A percentile compares a stretch with the other conserved stretches of the same genome.
Conservation (phyloP, 37 sponge, comb jelly and placozoan genomes). For the Oscarella lobularis region DNA sequence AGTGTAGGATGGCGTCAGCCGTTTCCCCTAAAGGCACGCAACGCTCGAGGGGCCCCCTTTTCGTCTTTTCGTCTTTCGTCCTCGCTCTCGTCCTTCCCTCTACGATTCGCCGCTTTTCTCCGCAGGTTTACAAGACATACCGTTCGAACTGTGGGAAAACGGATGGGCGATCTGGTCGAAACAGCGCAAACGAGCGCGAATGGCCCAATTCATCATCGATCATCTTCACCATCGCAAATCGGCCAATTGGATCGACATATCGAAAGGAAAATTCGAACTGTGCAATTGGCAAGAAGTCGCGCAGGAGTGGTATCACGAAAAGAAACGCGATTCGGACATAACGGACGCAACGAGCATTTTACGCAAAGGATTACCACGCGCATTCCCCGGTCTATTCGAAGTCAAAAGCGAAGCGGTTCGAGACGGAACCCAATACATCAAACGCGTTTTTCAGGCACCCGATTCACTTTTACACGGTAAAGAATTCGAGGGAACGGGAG, state of each 20-base stretch:
- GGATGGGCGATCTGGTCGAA: slow-evolving; percentile 69
- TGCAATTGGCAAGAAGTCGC: slow-evolving; percentile 75
- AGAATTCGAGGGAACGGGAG: slow-evolving; percentile 3
- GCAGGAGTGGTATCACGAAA: slow-evolving; percentile 68
- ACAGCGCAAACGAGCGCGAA: slow-evolving; percentile 48
- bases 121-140: not conserved
- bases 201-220: slow-evolving; percentile 80
- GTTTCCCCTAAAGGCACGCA: too few species aligned
- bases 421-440: slow-evolving; percentile 77
- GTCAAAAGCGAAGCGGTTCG: slow-evolving; percentile 60
- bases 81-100: too few species aligned
- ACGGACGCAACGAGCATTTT: slow-evolving; percentile 27
- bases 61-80: too few species aligned
- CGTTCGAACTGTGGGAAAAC: slow-evolving; percentile 32
- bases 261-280: slow-evolving; percentile 68
- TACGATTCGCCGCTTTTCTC: not conserved
- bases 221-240: slow-evolving; percentile 33
- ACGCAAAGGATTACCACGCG: slow-evolving; percentile 62
- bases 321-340: slow-evolving; percentile 59
- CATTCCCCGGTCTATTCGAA: slow-evolving; percentile 80
- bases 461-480: slow-evolving; percentile 19
- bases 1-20: not conserved
- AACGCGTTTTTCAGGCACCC: slow-evolving; percentile 67
- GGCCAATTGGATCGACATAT: slow-evolving; percentile 51
- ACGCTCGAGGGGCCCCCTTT: too few species aligned